These are phyloP conservation scores for Temnothorax ravouxi DNA, from an alignment of 2,888 invertebrate genomes.

Conservation along the genomic window DNA sequence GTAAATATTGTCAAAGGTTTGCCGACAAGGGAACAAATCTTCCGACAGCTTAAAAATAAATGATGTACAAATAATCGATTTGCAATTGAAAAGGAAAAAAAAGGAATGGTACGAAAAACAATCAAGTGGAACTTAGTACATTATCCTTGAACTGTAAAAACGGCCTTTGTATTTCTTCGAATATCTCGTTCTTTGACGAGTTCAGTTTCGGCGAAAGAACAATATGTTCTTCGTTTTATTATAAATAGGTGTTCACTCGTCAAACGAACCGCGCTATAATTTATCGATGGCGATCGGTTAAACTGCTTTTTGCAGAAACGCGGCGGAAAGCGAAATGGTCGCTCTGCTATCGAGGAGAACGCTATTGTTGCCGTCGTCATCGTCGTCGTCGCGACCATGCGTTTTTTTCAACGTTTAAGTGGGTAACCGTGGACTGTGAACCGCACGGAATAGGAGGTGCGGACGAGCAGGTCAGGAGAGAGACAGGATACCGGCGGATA, in stretches of 20 bases:
- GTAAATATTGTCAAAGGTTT: constrained; percentile 17
- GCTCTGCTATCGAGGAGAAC: neutral
- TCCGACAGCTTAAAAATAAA: neutral
- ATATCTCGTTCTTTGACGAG: neutral
- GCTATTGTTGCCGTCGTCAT: constrained; percentile 15
- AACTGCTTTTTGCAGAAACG: neutral
- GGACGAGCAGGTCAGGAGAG: constrained; percentile 82
- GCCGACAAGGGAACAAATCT: neutral
- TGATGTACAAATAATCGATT: neutral
- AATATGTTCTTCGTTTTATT: constrained; percentile 38
- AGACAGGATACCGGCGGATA: constrained; percentile 83
- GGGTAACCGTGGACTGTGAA: constrained; percentile 65
- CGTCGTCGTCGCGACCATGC: constrained; percentile 36
- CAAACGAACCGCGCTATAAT: constrained; percentile 30
- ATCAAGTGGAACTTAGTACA: neutral
- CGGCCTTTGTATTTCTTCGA: too few relatives aligned
- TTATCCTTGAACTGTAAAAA: neutral
- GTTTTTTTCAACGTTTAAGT: constrained; percentile 73
- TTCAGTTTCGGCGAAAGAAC: neutral
- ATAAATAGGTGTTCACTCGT: neutral
- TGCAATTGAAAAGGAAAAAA: neutral
- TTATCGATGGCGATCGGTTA: constrained; percentile 33
- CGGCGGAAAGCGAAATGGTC: constrained; percentile 26
- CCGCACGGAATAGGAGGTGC: constrained; percentile 84
- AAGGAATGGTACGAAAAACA: neutral